Evolutionary conservation across 2,797 vertebrate species (phyloP).

Genomic region (Propithecus deckenii): DNA sequence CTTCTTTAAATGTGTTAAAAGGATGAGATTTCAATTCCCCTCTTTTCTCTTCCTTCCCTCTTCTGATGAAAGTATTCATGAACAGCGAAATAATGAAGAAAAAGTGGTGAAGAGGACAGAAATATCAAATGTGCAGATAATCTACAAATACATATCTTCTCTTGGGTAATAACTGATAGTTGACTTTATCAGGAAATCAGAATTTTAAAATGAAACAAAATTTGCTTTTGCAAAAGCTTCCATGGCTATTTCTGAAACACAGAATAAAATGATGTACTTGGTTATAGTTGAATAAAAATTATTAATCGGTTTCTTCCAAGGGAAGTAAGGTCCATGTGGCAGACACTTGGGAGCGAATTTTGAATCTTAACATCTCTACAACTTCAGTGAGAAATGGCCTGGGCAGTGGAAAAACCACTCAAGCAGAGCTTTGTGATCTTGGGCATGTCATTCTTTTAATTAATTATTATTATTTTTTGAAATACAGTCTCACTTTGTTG

Average conservation of each 20-base stretch:
- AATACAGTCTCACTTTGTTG: too few species aligned
- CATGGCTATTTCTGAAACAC: not conserved
- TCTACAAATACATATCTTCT: not conserved
- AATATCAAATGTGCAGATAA: not conserved
- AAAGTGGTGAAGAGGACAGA: not conserved
- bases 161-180: not conserved
- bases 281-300: not conserved
- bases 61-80: not conserved
- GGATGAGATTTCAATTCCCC: not conserved
- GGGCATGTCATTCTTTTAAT: too few species aligned
- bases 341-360: not conserved
- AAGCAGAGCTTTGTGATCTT: not conserved
- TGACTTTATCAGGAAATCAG: not conserved
- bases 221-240: constrained; percentile 6
- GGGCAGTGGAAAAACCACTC: not conserved
- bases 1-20: not conserved
- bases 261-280: not conserved
- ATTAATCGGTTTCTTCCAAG: not conserved
- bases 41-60: not conserved
- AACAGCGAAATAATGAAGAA: not conserved
- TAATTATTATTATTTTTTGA: too few species aligned
- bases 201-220: constrained; percentile 8
- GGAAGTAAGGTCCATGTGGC: not conserved
- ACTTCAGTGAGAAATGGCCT: not conserved
- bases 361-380: not conserved